Evolutionary conservation across 2,888 invertebrate genomes (phyloP).

Genomic region (Stenolophus ochropezus): DNA sequence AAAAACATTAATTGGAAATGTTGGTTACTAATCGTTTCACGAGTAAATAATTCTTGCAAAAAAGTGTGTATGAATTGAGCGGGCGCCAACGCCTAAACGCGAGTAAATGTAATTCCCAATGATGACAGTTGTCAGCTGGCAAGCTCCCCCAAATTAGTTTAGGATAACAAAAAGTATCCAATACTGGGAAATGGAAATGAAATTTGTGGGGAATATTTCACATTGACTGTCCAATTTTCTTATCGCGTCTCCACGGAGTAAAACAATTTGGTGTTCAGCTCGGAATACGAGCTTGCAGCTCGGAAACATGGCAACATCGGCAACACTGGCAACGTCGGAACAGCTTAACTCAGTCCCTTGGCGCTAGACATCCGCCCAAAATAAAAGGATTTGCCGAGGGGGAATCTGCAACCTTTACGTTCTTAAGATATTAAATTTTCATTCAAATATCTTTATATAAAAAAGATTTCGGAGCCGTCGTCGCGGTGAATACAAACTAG

Average conservation of each 20-base stretch:
- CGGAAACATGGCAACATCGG: conserved; percentile 21
- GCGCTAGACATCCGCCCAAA: conserved; percentile 48
- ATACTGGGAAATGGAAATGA: conserved; percentile 12
- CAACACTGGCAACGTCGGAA: conserved; percentile 31
- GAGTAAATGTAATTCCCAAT: not conserved
- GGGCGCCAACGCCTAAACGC: not conserved
- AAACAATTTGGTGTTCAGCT: conserved; percentile 39
- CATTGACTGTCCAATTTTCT: conserved; percentile 41
- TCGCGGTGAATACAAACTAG: conserved; percentile 54
- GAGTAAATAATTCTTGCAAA: too few relatives aligned
- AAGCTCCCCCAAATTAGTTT: conserved; percentile 5
- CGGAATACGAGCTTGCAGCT: conserved; percentile 11
- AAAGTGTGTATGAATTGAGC: too few relatives aligned
- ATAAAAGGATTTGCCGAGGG: conserved; percentile 51
- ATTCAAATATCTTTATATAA: conserved; percentile 55
- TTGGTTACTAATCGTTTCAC: too few relatives aligned
- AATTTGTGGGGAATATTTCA: conserved; percentile 37
- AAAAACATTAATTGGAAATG: too few relatives aligned
- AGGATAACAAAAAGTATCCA: conserved; percentile 30
- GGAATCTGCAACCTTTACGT: conserved; percentile 52
- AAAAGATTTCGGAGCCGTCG: conserved; percentile 44
- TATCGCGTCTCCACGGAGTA: conserved; percentile 34
- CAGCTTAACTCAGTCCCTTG: conserved; percentile 46
- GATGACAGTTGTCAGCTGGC: not conserved
- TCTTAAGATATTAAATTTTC: conserved; percentile 56